Conservation (phyloP, 1,140 invertebrate species). For the Zaprionus capensis region DNA sequence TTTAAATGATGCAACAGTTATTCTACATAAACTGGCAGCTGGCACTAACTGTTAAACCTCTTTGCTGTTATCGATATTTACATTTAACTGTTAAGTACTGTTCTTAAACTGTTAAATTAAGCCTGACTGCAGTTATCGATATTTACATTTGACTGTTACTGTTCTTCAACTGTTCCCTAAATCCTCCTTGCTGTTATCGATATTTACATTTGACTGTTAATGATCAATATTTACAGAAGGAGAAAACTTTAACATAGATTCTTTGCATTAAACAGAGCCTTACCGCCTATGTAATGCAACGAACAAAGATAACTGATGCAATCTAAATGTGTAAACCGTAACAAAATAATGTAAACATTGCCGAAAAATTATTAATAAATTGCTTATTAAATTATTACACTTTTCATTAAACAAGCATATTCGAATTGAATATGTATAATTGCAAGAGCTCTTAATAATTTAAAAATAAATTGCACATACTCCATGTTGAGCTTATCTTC, state of each 20-base stretch:
- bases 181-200: background rate
- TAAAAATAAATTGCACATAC: background rate
- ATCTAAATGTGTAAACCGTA: background rate
- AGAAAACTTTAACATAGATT: background rate
- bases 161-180: too few species aligned
- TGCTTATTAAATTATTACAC: constrained; percentile 1
- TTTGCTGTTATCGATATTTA: background rate
- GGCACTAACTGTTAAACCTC: background rate
- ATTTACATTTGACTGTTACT: background rate
- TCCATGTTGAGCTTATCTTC: background rate
- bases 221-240: background rate
- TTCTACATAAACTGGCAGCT: background rate
- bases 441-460: background rate
- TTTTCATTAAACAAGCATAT: background rate
- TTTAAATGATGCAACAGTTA: background rate
- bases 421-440: background rate
- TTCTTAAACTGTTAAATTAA: too few species aligned
- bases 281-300: too few species aligned
- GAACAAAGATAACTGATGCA: too few species aligned
- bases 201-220: background rate
- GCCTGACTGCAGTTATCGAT: background rate
- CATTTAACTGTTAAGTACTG: background rate
- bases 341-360: too few species aligned
- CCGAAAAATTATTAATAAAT: background rate
- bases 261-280: too few species aligned